A percentile compares a stretch with the other conserved stretches of the same genome.
phyloP scores from a whole-genome alignment of 2,888 invertebrate genomes.

The Gandaritis pyraliata region DNA sequence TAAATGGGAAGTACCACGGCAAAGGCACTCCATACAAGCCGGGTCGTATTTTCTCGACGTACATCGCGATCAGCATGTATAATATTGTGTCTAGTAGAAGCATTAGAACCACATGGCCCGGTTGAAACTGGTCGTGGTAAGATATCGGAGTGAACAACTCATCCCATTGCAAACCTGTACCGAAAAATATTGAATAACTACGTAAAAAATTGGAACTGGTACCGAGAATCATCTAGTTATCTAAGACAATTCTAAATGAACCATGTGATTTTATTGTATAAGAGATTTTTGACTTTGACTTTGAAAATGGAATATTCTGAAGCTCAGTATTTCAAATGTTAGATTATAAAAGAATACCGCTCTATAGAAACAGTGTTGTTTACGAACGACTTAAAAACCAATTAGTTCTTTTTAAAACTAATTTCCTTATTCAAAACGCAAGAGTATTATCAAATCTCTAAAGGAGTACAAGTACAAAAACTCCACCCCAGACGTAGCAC shows the following conservation, averaged over 20 bases:
- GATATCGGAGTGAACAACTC: conserved; percentile 87
- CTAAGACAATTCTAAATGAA: too few species aligned
- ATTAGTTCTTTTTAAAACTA: too few species aligned
- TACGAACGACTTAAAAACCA: too few species aligned
- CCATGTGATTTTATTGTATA: too few species aligned
- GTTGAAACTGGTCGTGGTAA: conserved; percentile 88
- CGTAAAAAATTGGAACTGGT: neutral
- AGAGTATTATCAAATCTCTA: neutral
- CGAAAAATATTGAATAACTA: conserved; percentile 2
- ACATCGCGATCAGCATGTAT: conserved; percentile 91
- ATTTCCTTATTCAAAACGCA: neutral
- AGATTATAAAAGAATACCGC: too few species aligned
- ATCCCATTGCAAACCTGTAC: conserved; percentile 85
- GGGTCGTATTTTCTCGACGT: conserved; percentile 94
- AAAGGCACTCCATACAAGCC: conserved; percentile 93
- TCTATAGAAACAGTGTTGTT: too few species aligned
- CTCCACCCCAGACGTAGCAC: neutral
- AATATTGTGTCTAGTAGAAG: conserved; percentile 88
- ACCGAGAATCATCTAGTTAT: too few species aligned
- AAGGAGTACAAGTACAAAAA: neutral
- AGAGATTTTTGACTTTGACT: too few species aligned
- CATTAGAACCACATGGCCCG: conserved; percentile 89
- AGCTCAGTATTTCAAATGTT: too few species aligned
- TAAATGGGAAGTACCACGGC: conserved; percentile 92
- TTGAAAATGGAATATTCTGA: too few species aligned